Evolutionary conservation across 2,797 vertebrate species (phyloP).

Genomic region (Hyperoplus lanceolatus): DNA sequence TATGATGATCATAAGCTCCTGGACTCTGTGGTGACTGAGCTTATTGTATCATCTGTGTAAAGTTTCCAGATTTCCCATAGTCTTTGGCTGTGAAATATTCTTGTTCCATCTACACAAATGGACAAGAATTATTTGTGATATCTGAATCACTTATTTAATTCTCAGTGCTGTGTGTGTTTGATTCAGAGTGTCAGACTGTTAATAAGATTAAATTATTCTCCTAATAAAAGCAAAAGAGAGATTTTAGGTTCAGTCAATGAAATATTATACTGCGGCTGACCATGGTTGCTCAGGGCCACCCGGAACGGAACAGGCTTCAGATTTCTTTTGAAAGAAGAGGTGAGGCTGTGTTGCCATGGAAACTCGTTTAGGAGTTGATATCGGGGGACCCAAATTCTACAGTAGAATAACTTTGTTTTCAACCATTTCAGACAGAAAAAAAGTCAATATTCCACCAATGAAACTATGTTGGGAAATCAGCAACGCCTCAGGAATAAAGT

Average conservation of each 20-base stretch:
- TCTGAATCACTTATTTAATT: not conserved
- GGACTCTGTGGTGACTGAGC: not conserved
- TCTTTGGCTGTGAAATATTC: not conserved
- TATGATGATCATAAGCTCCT: not conserved
- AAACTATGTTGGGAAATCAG: not conserved
- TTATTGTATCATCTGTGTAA: too few species aligned
- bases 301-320: constrained; percentile 15
- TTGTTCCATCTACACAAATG: not conserved
- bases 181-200: not conserved
- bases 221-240: constrained; percentile 1
- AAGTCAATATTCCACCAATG: constrained; percentile 13
- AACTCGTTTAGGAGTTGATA: constrained; percentile 21
- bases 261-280: not conserved
- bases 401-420: not conserved
- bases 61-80: too few species aligned
- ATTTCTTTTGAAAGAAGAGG: constrained; percentile 17
- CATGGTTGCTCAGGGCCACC: constrained; percentile 43
- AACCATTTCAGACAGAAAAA: constrained; percentile 4
- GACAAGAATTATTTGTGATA: not conserved
- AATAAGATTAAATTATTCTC: not conserved
- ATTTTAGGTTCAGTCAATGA: constrained; percentile 27
- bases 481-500: constrained; percentile 31
- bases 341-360: constrained; percentile 51
- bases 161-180: constrained; percentile 1
- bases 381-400: constrained; percentile 4